A percentile compares a stretch with the other conserved stretches of the same genome.
Conservation (phyloP, 2,113 vertebrate species). For the Pristiophorus japonicus region DNA sequence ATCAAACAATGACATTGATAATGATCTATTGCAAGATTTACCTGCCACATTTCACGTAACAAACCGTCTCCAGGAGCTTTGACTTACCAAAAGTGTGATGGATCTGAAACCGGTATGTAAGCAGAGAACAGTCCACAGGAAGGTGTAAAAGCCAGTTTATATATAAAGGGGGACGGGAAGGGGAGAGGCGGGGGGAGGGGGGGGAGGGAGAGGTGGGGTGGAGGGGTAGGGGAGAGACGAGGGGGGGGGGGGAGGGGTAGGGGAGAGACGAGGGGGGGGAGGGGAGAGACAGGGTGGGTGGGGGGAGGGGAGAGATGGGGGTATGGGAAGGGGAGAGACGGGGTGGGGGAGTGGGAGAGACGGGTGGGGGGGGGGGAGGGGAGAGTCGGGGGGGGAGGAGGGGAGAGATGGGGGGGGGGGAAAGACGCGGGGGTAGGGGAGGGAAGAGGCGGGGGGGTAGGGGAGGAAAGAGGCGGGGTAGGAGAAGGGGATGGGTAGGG, state of each 20-base stretch:
- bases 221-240: too few relatives aligned
- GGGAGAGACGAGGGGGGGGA: too few relatives aligned
- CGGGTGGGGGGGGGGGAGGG: too few relatives aligned
- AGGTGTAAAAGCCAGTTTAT: background rate
- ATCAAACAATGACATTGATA: background rate
- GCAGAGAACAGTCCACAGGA: background rate
- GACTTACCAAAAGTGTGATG: too few relatives aligned
- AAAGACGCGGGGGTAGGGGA: background rate
- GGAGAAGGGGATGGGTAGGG: background rate
- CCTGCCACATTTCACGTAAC: background rate
- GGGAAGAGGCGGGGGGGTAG: background rate
- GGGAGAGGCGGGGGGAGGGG: background rate
- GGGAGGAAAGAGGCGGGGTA: rapidly evolving
- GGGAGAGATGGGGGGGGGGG: background rate
- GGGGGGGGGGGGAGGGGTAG: too few relatives aligned
- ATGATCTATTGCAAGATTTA: background rate
- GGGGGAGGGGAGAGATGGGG: too few relatives aligned
- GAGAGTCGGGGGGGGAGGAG: background rate
- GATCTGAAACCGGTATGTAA: background rate
- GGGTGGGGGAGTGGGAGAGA: too few relatives aligned
- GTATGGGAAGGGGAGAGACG: too few relatives aligned
- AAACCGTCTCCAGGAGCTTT: too few relatives aligned
- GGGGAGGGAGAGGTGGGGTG: too few relatives aligned
- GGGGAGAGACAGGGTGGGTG: too few relatives aligned
- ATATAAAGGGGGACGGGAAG: background rate